Conservation (phyloP, 2,888 invertebrate genomes). For the Cistogaster globosa region DNA sequence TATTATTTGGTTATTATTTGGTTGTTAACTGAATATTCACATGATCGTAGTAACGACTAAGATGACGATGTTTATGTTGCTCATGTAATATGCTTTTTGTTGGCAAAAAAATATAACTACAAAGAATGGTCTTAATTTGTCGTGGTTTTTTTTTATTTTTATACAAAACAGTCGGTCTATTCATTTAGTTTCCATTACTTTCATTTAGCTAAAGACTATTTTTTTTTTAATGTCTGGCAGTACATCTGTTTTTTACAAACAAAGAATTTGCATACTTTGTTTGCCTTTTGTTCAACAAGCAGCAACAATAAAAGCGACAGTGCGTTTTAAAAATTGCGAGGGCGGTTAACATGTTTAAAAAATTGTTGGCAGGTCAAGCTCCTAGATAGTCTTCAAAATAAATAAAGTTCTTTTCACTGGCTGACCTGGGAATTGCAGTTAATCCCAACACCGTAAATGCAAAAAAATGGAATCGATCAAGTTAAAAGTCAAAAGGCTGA, state of each 20-base stretch:
- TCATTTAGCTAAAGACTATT: slow-evolving; percentile 19
- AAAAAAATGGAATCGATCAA: no score
- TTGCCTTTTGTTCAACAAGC: slow-evolving; percentile 47
- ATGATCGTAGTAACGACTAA: slow-evolving; percentile 30
- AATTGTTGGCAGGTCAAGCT: not conserved
- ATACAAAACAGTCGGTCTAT: slow-evolving; percentile 26
- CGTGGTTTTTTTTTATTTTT: slow-evolving; percentile 27
- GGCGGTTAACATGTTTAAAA: not conserved
- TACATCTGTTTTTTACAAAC: slow-evolving; percentile 65
- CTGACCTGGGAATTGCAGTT: no score
- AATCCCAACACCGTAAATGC: no score
- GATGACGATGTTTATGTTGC: slow-evolving; percentile 30
- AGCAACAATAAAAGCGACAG: slow-evolving; percentile 25
- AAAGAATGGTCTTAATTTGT: slow-evolving; percentile 50
- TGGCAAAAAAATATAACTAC: slow-evolving; percentile 9
- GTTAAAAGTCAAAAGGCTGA: no score
- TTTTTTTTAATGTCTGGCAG: slow-evolving; percentile 50
- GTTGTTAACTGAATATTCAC: slow-evolving; percentile 66
- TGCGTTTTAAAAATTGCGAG: slow-evolving; percentile 32
- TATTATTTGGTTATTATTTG: slow-evolving; percentile 70
- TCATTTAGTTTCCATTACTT: slow-evolving; percentile 28
- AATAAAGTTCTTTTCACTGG: no score
- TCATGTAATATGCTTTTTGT: slow-evolving; percentile 23
- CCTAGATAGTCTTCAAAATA: no score
- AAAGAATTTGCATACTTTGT: slow-evolving; percentile 58